A percentile compares a stretch with the other conserved stretches of the same genome.
These are phyloP conservation scores for Leptobrachium ailaonicum DNA, from an alignment of 2,113 vertebrate genomes.

Conservation along the genomic window DNA sequence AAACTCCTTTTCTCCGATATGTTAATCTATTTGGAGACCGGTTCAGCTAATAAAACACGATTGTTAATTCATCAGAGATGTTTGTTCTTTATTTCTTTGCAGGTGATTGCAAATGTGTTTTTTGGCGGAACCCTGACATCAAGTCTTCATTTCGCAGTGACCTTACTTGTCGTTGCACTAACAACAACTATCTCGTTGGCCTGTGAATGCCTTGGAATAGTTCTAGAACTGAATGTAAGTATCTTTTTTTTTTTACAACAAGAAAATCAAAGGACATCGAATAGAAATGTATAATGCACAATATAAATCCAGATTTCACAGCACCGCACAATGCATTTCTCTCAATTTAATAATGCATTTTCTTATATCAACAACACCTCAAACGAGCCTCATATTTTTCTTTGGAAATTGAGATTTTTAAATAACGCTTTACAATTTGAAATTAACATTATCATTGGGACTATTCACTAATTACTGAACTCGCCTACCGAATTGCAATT, in stretches of 20 bases:
- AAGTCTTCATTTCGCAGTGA: conserved; percentile 73
- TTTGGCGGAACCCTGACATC: conserved; percentile 76
- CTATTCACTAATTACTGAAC: too few relatives aligned
- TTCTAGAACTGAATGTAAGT: conserved; percentile 93
- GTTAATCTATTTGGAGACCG: neutral
- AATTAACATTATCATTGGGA: too few relatives aligned
- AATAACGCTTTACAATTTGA: too few relatives aligned
- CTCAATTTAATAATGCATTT: too few relatives aligned
- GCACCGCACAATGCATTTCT: too few relatives aligned
- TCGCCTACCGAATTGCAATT: too few relatives aligned
- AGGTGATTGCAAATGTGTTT: conserved; percentile 88
- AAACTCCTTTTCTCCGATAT: neutral
- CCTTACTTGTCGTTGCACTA: conserved; percentile 72
- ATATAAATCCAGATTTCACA: too few relatives aligned
- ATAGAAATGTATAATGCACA: too few relatives aligned
- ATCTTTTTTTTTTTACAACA: neutral
- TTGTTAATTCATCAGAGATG: conserved; percentile 43
- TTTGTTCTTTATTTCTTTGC: conserved; percentile 57
- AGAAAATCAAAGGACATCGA: too few relatives aligned
- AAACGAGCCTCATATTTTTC: too few relatives aligned
- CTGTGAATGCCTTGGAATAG: conserved; percentile 87
- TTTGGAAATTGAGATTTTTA: too few relatives aligned
- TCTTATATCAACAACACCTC: too few relatives aligned
- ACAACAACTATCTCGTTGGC: conserved; percentile 76
- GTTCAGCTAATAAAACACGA: conserved; percentile 13